Evolutionary conservation across 2,888 invertebrate genomes (phyloP), one percentile per base, ranked within the genome.

Genomic region (Platypus cylindrus): DNA sequence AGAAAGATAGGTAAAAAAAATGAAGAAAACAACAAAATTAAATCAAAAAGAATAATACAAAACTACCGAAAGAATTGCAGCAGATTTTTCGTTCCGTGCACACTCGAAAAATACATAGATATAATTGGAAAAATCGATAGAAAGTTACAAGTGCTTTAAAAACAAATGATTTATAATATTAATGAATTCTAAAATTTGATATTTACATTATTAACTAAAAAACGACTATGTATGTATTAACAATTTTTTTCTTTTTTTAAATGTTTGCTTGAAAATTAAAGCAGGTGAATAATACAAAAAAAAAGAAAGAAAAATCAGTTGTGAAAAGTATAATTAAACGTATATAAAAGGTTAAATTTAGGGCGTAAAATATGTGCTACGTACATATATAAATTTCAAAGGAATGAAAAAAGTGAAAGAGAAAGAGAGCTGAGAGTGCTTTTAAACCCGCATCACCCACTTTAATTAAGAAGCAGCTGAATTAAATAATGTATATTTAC

Each of bases 141-240:
- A 56, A 56, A 55, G 55, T 56, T 56, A 56, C 50, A 53, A 50
- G 53, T 54, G 53, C 53, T 52, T 32, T 9, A 7, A 5, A 20
- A 20, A 27, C 14, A 37, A 29, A 35, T 35, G 36, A 28, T 41
- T 35, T 30, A 14, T 30, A 32, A 33, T 51, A 32, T 46, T 47
- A 48, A 44, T 20, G 20, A 20, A 7, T 20, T 20, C 20, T 20
- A 20, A 20, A 5, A 7, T 7, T 9, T 20, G 20, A 20, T 20
- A 7, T 20, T 14, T 14, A 27, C 25, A 27, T 14, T 14, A 27
- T 20, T 7, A 7, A 20, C n/a, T n/a, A n/a, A n/a, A n/a, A n/a
- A n/a, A n/a, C n/a, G n/a, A n/a, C n/a, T n/a, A n/a, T n/a, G n/a
- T n/a, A n/a, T n/a, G n/a, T n/a, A n/a, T n/a, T n/a, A n/a, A n/a